phyloP scores from a whole-genome alignment of 2,888 invertebrate species.

The Zaprionus bogoriensis region DNA sequence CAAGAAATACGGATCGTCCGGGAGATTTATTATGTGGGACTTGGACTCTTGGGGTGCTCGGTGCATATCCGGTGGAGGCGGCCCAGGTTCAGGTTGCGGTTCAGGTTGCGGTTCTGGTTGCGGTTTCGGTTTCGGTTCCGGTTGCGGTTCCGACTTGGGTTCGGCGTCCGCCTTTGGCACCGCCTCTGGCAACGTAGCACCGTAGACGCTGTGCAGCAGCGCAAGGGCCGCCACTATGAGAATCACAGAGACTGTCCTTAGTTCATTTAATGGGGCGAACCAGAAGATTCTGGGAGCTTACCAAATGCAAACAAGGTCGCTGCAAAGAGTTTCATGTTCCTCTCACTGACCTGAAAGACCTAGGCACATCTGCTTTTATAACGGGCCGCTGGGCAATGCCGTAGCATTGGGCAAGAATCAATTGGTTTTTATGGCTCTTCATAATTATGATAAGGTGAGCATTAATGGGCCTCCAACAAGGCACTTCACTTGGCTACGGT shows the following conservation, averaged over 20 bases:
- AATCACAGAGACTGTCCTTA: conserved; percentile 49
- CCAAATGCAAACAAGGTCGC: conserved; percentile 51
- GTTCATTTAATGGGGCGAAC: conserved; percentile 32
- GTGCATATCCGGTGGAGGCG: too few relatives aligned
- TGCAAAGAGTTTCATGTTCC: conserved; percentile 55
- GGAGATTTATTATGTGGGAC: too few relatives aligned
- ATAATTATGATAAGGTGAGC: conserved; percentile 28
- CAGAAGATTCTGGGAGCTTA: conserved; percentile 35
- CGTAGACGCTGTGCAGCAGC: conserved; percentile 45
- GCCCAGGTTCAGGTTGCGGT: not conserved
- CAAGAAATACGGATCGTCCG: too few relatives aligned
- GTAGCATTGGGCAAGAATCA: conserved; percentile 39
- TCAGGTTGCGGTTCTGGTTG: conserved; percentile 5
- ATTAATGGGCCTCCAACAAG: conserved; percentile 7
- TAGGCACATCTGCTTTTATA: conserved; percentile 45
- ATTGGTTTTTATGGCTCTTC: conserved; percentile 35
- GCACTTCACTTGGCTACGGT: not conserved
- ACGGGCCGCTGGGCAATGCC: not conserved
- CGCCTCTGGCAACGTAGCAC: conserved; percentile 20
- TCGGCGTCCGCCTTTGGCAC: conserved; percentile 14
- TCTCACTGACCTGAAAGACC: conserved; percentile 11
- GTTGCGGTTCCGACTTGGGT: conserved; percentile 14
- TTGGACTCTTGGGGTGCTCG: too few relatives aligned
- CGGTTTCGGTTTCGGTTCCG: conserved; percentile 8
- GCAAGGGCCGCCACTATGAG: conserved; percentile 54